A percentile compares a stretch with the other conserved stretches of the same genome.
Evolutionary conservation across 2,797 vertebrate species (phyloP).

Genomic region (Neostethus bicornis): DNA sequence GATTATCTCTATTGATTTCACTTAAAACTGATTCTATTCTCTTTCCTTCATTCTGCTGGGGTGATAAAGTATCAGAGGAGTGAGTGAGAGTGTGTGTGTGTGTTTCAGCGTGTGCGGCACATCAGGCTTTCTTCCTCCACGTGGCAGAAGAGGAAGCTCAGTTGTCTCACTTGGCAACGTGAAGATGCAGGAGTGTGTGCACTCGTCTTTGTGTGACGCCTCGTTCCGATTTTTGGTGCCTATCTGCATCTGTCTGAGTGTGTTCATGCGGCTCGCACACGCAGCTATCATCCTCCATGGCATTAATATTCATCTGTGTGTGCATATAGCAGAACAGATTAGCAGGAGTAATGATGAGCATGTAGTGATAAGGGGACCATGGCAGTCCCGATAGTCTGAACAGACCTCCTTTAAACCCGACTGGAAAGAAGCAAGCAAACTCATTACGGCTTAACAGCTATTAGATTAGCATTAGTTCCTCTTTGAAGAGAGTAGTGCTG

Average conservation of each 20-base stretch:
- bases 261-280: conserved; percentile 43
- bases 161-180: conserved; percentile 52
- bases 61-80: conserved; percentile 57
- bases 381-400: conserved; percentile 68
- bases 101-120: conserved; percentile 31
- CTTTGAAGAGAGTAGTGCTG: conserved; percentile 66
- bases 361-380: conserved; percentile 76
- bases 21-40: conserved; percentile 76
- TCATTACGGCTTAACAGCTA: conserved; percentile 76
- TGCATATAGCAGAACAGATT: conserved; percentile 77
- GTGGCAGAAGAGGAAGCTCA: conserved; percentile 52
- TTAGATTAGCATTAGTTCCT: conserved; percentile 77
- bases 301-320: conserved; percentile 78
- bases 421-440: conserved; percentile 66
- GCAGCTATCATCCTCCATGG: conserved; percentile 66
- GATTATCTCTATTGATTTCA: conserved; percentile 85
- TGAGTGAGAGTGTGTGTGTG: conserved; percentile 13
- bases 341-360: conserved; percentile 76
- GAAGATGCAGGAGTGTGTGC: conserved; percentile 24
- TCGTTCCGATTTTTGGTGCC: conserved; percentile 40
- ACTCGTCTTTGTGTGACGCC: conserved; percentile 35
- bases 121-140: conserved; percentile 41
- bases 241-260: conserved; percentile 64
- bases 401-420: conserved; percentile 67
- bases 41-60: conserved; percentile 51